Percentiles rank a stretch among this genome's conserved stretches.
These are phyloP conservation scores for Cyaniris semiargus DNA, from an alignment of 2,888 invertebrate genomes.

Conservation along the genomic window DNA sequence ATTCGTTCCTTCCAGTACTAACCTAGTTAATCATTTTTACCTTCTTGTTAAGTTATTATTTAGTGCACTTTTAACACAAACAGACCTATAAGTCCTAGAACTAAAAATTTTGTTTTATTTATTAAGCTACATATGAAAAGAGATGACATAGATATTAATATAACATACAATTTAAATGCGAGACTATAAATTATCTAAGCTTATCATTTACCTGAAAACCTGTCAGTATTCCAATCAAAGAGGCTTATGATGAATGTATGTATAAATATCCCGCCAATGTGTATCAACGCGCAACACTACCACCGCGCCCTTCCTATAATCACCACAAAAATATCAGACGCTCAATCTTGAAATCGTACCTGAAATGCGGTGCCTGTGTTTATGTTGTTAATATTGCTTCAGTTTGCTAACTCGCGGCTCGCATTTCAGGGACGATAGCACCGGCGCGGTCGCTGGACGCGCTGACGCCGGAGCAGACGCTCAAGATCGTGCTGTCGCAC, in stretches of 20 bases:
- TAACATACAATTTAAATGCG: too few relatives aligned
- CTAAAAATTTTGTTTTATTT: neutral
- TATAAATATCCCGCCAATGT: neutral
- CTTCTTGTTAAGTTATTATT: too few relatives aligned
- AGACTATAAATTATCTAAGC: too few relatives aligned
- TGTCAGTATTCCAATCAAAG: too few relatives aligned
- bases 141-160: too few relatives aligned
- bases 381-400: conserved; percentile 36
- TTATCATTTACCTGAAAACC: too few relatives aligned
- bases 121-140: too few relatives aligned
- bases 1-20: too few relatives aligned
- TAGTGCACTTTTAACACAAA: too few relatives aligned
- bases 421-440: conserved; percentile 96
- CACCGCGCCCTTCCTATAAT: neutral
- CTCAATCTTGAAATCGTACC: conserved; percentile 52
- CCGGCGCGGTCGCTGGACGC: conserved; percentile 88
- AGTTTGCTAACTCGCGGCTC: conserved; percentile 51
- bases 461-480: conserved; percentile 88
- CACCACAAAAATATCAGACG: neutral
- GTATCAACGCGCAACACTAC: neutral
- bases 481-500: conserved; percentile 93
- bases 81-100: neutral
- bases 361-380: conserved; percentile 74
- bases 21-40: too few relatives aligned
- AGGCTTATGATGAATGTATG: neutral